Conservation (phyloP, 2,113 vertebrate genomes). For the Pycnonotus jocosus region DNA sequence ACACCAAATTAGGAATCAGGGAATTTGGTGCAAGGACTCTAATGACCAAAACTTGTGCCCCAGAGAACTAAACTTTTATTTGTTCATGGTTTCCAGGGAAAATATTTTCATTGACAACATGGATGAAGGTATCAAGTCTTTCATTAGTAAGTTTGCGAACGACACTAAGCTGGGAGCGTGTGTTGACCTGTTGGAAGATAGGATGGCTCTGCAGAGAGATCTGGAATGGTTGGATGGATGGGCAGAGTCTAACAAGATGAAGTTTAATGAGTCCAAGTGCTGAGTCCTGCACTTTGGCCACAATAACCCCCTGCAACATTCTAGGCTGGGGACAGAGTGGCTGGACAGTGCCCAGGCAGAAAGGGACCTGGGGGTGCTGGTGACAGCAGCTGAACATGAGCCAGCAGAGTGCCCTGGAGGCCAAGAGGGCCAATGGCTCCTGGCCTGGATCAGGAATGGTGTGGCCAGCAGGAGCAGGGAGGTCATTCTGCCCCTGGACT, state of each 20-base stretch:
- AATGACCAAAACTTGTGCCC: not conserved
- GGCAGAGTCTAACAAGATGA: not conserved
- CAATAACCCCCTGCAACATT: not conserved
- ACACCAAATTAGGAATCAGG: not conserved
- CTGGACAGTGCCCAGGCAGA: not conserved
- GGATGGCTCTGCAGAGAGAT: not conserved
- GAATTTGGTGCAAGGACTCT: not conserved
- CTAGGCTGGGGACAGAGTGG: not conserved
- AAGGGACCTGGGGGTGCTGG: not conserved
- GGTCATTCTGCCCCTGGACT: not conserved
- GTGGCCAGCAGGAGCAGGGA: not conserved
- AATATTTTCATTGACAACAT: not conserved
- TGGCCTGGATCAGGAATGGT: not conserved
- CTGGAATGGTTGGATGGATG: not conserved
- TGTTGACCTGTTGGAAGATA: not conserved
- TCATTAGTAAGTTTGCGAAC: not conserved
- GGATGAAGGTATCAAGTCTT: not conserved
- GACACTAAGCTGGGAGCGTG: not conserved
- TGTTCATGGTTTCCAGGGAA: not conserved
- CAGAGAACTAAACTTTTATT: not conserved
- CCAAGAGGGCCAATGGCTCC: not conserved
- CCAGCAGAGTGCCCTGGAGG: no score
- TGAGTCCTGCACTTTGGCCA: not conserved
- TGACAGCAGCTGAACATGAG: not conserved
- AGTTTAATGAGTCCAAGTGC: not conserved